Percentiles rank a stretch among this genome's conserved stretches.
These are phyloP conservation scores for Dryobotodes eremita DNA, from an alignment of 2,888 invertebrate genomes.

Conservation along the genomic window DNA sequence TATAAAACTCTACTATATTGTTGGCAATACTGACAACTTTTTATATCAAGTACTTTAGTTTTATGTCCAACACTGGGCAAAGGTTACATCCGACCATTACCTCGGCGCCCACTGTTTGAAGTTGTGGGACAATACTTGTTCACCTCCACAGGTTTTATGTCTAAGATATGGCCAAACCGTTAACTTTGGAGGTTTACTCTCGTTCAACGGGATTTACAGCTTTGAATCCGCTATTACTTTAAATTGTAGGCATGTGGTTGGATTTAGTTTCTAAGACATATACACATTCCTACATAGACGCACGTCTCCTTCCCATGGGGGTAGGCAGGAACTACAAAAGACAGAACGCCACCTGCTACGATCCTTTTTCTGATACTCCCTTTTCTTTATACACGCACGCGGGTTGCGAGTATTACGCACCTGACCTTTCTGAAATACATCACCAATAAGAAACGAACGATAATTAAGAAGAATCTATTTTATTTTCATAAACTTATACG, in stretches of 20 bases:
- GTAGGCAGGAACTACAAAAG: not conserved
- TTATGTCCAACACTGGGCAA: slow-evolving; percentile 58
- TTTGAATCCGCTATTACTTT: not conserved
- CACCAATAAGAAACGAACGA: not conserved
- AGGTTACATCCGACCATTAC: slow-evolving; percentile 48
- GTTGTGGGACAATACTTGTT: slow-evolving; percentile 42
- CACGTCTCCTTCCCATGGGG: not conserved
- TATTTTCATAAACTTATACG: not conserved
- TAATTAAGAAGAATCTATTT: not conserved
- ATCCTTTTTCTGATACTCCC: too few relatives aligned
- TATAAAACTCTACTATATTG: slow-evolving; percentile 55
- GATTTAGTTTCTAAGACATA: not conserved
- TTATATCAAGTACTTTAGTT: slow-evolving; percentile 55
- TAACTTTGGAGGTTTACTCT: slow-evolving; percentile 25
- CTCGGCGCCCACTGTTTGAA: slow-evolving; percentile 41
- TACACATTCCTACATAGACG: not conserved
- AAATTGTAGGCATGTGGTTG: not conserved
- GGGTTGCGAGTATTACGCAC: not conserved
- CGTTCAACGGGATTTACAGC: slow-evolving; percentile 14
- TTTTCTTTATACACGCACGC: not conserved
- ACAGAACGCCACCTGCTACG: not conserved
- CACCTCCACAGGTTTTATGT: slow-evolving; percentile 41
- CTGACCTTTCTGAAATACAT: not conserved
- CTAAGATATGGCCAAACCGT: slow-evolving; percentile 28
- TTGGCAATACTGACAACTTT: slow-evolving; percentile 46